A percentile compares a stretch with the other conserved stretches of the same genome.
These are phyloP conservation scores for Mycalesis mineus DNA, from an alignment of 2,888 invertebrate genomes.

Conservation along the genomic window DNA sequence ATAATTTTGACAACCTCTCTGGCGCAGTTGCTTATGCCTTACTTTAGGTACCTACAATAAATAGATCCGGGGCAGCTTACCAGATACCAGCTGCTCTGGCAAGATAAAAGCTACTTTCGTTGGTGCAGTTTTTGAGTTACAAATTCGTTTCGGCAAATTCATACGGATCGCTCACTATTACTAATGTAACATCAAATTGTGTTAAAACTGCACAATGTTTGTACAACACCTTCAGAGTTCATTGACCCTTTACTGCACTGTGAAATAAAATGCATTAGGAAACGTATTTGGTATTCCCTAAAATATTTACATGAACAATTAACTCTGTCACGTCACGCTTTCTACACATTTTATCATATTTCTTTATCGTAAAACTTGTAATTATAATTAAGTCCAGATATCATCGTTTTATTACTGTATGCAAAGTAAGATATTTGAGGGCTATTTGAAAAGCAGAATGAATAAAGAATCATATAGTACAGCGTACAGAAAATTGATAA, in stretches of 20 bases:
- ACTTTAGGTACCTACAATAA: no score
- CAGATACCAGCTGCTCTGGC: no score
- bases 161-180: no score
- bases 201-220: no score
- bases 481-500: no score
- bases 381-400: constrained; percentile 9
- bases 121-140: no score
- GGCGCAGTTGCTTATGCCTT: no score
- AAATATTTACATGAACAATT: constrained; percentile 32
- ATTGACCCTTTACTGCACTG: background rate
- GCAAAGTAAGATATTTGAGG: background rate
- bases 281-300: constrained; percentile 21
- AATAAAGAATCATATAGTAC: background rate
- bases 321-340: constrained; percentile 53
- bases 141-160: background rate
- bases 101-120: no score
- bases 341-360: constrained; percentile 47
- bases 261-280: background rate
- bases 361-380: background rate
- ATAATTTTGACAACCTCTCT: no score
- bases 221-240: no score
- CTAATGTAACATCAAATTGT: no score
- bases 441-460: background rate
- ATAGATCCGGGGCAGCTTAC: no score
- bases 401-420: background rate